Percentiles rank a stretch among this genome's conserved stretches.
Conservation (phyloP, 2,797 vertebrate genomes). For the Dendrocincla tyrannina region DNA sequence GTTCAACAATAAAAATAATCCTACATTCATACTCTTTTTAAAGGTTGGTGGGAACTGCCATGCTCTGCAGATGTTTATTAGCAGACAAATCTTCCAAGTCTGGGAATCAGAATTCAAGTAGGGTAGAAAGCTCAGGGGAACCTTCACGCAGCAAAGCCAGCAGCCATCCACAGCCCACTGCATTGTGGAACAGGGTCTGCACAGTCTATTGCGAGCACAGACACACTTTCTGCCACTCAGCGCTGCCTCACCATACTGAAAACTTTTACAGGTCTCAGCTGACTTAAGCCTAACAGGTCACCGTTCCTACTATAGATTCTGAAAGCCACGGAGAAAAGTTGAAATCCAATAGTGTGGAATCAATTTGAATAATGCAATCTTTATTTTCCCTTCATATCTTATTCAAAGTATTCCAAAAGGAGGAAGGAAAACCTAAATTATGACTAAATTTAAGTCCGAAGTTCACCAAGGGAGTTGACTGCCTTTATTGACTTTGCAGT, state of each 20-base stretch:
- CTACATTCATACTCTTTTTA: not conserved
- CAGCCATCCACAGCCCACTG: not conserved
- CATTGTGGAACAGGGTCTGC: not conserved
- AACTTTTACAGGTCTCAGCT: not conserved
- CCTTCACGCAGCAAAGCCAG: not conserved
- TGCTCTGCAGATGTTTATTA: not conserved
- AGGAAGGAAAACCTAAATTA: not conserved
- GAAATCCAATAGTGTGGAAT: not conserved
- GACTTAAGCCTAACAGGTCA: not conserved
- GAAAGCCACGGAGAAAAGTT: not conserved
- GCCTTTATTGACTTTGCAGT: not conserved
- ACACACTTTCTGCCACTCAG: not conserved
- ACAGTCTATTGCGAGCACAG: not conserved
- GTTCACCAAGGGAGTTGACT: not conserved
- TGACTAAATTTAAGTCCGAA: not conserved
- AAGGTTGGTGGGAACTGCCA: not conserved
- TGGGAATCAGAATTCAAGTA: not conserved
- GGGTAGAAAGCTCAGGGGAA: not conserved
- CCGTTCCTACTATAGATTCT: not conserved
- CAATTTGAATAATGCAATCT: not conserved
- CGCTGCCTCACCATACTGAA: not conserved
- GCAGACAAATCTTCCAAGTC: not conserved
- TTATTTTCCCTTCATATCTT: not conserved
- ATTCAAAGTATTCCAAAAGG: not conserved
- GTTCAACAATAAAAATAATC: not conserved